Evolutionary conservation across 1,140 invertebrate species (phyloP).

Genomic region (Hycleus cichorii): DNA sequence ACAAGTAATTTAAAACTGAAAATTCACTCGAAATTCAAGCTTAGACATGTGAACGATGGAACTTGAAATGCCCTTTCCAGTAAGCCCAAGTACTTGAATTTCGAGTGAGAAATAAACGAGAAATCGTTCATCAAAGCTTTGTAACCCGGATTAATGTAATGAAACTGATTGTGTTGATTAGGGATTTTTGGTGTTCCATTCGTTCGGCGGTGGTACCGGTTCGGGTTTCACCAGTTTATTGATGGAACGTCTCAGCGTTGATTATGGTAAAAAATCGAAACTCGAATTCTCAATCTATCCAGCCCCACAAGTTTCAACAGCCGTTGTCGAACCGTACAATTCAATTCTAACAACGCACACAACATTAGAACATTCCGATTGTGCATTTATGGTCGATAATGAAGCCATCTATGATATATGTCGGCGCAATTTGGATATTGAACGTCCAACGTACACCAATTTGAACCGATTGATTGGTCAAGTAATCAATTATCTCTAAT

Average conservation of each 20-base stretch:
- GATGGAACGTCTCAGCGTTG: constrained; percentile 73
- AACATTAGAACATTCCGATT: constrained; percentile 72
- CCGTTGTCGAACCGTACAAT: constrained; percentile 82
- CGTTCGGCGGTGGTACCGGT: constrained; percentile 79
- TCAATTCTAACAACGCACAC: constrained; percentile 73
- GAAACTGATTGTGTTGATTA: constrained; percentile 30
- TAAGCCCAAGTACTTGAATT: no score
- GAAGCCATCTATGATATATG: constrained; percentile 90
- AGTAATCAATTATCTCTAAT: constrained; percentile 39
- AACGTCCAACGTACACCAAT: constrained; percentile 72
- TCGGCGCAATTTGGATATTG: constrained; percentile 77
- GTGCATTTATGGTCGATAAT: constrained; percentile 83
- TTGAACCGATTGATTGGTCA: constrained; percentile 76
- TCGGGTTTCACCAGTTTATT: constrained; percentile 75
- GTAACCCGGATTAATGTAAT: not conserved
- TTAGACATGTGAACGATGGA: no score
- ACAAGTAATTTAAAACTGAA: constrained; percentile 45
- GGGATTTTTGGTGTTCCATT: constrained; percentile 80
- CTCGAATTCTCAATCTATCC: constrained; percentile 80
- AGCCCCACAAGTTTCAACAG: constrained; percentile 75
- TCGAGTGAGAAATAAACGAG: no score
- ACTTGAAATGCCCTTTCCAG: no score
- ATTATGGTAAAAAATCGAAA: constrained; percentile 77
- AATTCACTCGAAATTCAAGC: no score
- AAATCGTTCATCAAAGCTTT: no score